Evolutionary conservation across 2,797 vertebrate species (phyloP).

Genomic region (Spheniscus humboldti): DNA sequence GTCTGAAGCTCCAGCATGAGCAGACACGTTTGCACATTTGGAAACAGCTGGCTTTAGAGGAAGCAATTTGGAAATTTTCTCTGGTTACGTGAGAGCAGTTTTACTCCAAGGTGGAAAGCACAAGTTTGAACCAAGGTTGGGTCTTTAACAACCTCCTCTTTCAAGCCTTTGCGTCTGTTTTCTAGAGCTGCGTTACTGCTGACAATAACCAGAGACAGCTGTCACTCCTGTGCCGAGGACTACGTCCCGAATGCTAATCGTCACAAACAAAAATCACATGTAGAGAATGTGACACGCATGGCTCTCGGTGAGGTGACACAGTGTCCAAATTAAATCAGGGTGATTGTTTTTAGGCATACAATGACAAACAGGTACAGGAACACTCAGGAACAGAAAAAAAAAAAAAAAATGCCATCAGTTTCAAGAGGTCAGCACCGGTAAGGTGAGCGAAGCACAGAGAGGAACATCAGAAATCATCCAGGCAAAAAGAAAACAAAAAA

Average conservation of each 20-base stretch:
- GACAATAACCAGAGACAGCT: conserved; percentile 50
- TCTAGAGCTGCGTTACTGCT: not conserved
- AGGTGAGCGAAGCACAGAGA: conserved; percentile 64
- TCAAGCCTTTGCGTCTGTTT: conserved; percentile 38
- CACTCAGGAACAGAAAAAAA: conserved; percentile 54
- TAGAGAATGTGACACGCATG: conserved; percentile 75
- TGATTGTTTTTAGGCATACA: conserved; percentile 73
- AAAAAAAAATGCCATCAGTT: conserved; percentile 37
- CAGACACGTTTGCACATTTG: conserved; percentile 44
- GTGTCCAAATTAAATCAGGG: conserved; percentile 66
- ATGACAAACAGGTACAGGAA: conserved; percentile 72
- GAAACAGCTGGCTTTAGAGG: conserved; percentile 54
- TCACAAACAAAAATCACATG: conserved; percentile 82
- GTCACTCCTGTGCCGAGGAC: conserved; percentile 29
- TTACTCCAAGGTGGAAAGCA: not conserved
- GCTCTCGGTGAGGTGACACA: conserved; percentile 75
- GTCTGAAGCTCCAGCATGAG: conserved; percentile 47
- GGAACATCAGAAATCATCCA: conserved; percentile 59
- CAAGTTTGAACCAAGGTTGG: conserved; percentile 1
- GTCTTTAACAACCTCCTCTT: conserved; percentile 54
- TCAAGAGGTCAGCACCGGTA: conserved; percentile 54
- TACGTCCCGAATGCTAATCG: conserved; percentile 47
- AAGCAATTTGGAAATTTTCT: conserved; percentile 30
- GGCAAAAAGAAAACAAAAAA: conserved; percentile 58
- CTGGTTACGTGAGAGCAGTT: conserved; percentile 24